These are phyloP conservation scores for Eonycteris spelaea DNA, from an alignment of 2,113 vertebrate genomes.

Conservation along the genomic window DNA sequence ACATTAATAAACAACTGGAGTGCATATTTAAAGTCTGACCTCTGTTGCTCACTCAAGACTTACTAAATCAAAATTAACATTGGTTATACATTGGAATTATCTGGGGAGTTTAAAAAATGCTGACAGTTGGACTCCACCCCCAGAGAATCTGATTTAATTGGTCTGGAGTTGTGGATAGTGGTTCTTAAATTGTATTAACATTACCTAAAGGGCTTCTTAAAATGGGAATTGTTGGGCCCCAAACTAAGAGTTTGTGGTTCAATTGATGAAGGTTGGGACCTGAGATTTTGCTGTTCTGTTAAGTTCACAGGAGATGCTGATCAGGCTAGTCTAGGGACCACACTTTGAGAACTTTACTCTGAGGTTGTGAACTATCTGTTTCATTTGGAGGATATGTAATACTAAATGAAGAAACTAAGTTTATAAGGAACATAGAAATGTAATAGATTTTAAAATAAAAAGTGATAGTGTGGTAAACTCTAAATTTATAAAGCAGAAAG, in stretches of 20 bases:
- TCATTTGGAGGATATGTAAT: background rate
- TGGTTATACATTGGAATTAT: background rate
- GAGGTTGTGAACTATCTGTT: background rate
- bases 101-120: background rate
- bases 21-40: constrained; percentile 15
- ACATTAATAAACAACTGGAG: background rate
- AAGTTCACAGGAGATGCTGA: background rate
- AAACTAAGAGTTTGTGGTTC: constrained; percentile 11
- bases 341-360: background rate
- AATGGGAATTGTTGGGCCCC: background rate
- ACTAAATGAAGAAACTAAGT: background rate
- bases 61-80: constrained; percentile 11
- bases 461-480: background rate
- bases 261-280: background rate
- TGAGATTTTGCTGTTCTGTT: background rate
- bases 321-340: background rate
- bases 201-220: background rate
- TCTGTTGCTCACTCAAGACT: background rate
- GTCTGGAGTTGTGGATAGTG: background rate
- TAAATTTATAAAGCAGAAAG: background rate
- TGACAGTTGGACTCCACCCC: background rate
- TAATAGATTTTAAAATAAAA: constrained; percentile 1
- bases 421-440: background rate
- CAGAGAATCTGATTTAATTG: constrained; percentile 21
- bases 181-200: background rate